Evolutionary conservation across 2,113 vertebrate genomes (phyloP).

Genomic region (Odontophorus gujanensis): DNA sequence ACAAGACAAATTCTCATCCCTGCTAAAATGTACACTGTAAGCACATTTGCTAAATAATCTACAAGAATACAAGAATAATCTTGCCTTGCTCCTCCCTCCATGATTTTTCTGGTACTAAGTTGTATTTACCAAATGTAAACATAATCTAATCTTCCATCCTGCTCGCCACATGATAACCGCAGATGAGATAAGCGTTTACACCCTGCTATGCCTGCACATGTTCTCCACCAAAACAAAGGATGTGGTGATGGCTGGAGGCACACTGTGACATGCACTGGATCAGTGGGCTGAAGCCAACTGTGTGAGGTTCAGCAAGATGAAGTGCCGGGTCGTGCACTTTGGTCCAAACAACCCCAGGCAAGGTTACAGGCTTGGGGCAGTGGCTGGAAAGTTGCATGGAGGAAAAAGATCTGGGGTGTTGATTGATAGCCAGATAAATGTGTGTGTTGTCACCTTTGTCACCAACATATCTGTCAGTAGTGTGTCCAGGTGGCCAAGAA

Average conservation of each 20-base stretch:
- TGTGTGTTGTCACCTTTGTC: too few relatives aligned
- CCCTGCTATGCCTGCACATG: neutral
- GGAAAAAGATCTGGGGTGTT: too few relatives aligned
- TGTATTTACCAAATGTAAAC: neutral
- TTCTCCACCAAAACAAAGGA: neutral
- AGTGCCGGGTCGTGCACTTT: too few relatives aligned
- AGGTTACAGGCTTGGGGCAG: too few relatives aligned
- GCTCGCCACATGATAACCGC: neutral
- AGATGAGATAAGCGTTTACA: accelerated
- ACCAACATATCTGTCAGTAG: too few relatives aligned
- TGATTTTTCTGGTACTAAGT: neutral
- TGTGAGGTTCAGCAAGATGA: too few relatives aligned
- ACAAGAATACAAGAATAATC: neutral
- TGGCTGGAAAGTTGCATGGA: too few relatives aligned
- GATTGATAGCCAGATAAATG: too few relatives aligned
- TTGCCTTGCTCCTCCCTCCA: neutral
- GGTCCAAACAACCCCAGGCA: too few relatives aligned
- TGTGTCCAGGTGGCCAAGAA: too few relatives aligned
- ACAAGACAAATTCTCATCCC: neutral
- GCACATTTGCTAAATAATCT: neutral
- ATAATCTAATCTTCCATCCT: neutral
- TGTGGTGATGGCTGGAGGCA: neutral
- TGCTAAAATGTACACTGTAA: neutral
- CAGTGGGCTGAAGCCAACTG: too few relatives aligned
- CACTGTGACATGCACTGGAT: neutral